Conservation (phyloP, 2,797 vertebrate genomes). For the Neosilurus mollespiculum region DNA sequence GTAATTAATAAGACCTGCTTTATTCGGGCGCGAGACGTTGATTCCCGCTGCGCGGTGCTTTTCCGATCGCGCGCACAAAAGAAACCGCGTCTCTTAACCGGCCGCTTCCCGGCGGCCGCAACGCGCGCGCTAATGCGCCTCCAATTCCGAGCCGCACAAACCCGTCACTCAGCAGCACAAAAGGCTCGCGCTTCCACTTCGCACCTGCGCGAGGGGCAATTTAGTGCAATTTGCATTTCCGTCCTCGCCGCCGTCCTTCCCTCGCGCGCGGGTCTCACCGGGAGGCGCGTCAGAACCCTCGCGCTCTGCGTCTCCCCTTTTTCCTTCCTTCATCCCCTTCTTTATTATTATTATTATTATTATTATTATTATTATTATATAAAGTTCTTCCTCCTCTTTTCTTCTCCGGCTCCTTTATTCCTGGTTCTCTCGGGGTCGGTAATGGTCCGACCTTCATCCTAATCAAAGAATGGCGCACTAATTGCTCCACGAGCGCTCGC, state of each 20-base stretch:
- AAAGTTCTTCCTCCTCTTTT: too few relatives aligned
- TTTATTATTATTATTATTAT: too few relatives aligned
- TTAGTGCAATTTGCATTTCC: constrained; percentile 57
- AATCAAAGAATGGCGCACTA: constrained; percentile 56
- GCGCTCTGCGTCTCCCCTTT: constrained; percentile 17
- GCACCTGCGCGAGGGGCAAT: constrained; percentile 54
- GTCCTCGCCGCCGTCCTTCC: not conserved
- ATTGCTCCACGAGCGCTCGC: constrained; percentile 46
- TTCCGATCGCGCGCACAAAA: constrained; percentile 59
- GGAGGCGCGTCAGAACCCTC: constrained; percentile 48
- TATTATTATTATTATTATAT: too few relatives aligned
- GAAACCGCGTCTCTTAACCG: constrained; percentile 48
- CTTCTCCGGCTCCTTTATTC: too few relatives aligned
- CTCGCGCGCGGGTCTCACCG: constrained; percentile 37
- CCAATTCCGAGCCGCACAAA: constrained; percentile 53
- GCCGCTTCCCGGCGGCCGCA: not conserved
- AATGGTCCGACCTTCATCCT: constrained; percentile 57
- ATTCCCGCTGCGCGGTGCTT: constrained; percentile 52
- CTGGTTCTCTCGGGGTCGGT: too few relatives aligned
- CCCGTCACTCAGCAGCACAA: constrained; percentile 55
- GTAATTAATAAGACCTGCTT: constrained; percentile 41
- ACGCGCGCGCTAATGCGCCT: constrained; percentile 52
- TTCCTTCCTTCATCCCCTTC: too few relatives aligned
- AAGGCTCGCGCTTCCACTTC: constrained; percentile 42
- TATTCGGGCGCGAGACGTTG: constrained; percentile 38